Percentiles rank a stretch among this genome's conserved stretches.
Conservation (phyloP, 2,797 vertebrate species). For the Gallinago stenura region DNA sequence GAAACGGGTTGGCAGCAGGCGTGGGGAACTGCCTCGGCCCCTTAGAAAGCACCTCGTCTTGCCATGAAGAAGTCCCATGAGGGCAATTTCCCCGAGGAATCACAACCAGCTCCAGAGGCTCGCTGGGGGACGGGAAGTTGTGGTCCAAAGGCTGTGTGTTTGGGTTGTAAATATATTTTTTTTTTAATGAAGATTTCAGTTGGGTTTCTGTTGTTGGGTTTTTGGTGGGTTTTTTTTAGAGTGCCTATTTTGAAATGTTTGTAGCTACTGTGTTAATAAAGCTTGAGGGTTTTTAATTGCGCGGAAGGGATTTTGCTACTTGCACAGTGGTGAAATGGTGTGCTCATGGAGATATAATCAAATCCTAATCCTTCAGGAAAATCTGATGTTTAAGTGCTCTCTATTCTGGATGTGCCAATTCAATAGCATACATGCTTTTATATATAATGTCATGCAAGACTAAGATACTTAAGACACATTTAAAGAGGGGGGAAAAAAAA, state of each 20-base stretch:
- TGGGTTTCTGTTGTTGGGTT: fast-evolving
- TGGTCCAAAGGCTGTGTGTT: background rate
- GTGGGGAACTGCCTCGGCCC: background rate
- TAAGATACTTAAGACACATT: conserved; percentile 37
- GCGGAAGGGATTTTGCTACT: background rate
- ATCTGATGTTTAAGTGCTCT: background rate
- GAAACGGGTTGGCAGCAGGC: background rate
- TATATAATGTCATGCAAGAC: conserved; percentile 12
- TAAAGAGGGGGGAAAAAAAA: conserved; percentile 26
- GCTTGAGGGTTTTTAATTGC: background rate
- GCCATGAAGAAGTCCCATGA: background rate
- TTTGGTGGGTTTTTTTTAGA: background rate
- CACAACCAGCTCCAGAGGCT: background rate
- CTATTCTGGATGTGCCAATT: conserved; percentile 16
- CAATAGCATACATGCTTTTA: background rate
- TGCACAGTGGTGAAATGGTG: background rate
- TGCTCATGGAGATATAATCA: conserved; percentile 8
- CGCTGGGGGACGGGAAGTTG: background rate
- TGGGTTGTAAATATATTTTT: background rate
- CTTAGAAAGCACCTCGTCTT: background rate
- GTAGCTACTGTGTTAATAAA: background rate
- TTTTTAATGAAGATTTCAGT: background rate
- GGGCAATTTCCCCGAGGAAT: background rate
- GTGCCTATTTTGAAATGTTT: background rate
- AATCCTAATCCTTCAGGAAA: background rate